These are phyloP conservation scores for Babyrousa celebensis DNA, from an alignment of 2,797 vertebrate genomes.

Conservation along the genomic window DNA sequence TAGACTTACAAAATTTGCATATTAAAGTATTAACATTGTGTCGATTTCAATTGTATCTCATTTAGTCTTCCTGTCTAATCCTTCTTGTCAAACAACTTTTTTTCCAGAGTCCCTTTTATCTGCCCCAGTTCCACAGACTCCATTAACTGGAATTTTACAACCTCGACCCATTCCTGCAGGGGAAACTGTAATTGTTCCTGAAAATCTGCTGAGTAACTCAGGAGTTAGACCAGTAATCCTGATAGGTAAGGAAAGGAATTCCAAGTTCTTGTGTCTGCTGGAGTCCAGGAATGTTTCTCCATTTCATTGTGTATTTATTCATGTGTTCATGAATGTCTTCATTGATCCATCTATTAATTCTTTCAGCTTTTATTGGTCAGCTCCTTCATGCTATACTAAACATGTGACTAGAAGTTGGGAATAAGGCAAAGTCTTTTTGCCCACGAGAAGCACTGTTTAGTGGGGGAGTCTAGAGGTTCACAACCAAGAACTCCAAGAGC, in stretches of 20 bases:
- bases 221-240: constrained; percentile 98
- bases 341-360: constrained; percentile 16
- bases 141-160: constrained; percentile 95
- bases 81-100: constrained; percentile 84
- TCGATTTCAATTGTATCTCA: constrained; percentile 51
- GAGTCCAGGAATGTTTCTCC: constrained; percentile 35
- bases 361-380: constrained; percentile 51
- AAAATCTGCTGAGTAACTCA: constrained; percentile 97
- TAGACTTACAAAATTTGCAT: constrained; percentile 26
- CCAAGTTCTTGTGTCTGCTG: constrained; percentile 24
- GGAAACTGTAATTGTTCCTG: constrained; percentile 98
- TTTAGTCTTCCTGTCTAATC: constrained; percentile 67
- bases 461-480: background rate
- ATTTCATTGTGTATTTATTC: background rate
- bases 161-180: constrained; percentile 97
- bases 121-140: constrained; percentile 93
- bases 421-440: constrained; percentile 5
- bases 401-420: constrained; percentile 21
- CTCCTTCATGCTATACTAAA: constrained; percentile 5
- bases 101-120: constrained; percentile 94
- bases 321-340: background rate
- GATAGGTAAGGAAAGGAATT: constrained; percentile 94
- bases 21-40: constrained; percentile 3
- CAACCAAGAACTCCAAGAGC: constrained; percentile 2
- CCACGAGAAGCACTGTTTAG: background rate